phyloP scores from a whole-genome alignment of 2,888 invertebrate species.

The Hemicrepidius hirtus region DNA sequence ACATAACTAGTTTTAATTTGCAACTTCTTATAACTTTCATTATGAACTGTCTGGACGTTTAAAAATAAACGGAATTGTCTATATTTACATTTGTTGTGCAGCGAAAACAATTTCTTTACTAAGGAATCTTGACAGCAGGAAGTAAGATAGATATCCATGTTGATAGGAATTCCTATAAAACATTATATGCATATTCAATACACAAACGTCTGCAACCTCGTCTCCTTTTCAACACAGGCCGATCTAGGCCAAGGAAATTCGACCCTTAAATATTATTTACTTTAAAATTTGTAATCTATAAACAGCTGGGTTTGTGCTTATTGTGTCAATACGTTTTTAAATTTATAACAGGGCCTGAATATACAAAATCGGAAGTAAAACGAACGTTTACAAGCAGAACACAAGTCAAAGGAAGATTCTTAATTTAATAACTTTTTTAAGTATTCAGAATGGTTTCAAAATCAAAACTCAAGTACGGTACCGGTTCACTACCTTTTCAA shows the following conservation, averaged over 20 bases:
- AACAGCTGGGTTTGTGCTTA: background rate
- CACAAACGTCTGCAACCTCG: slow-evolving; percentile 2
- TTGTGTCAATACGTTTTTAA: background rate
- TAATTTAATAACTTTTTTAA: too few species aligned
- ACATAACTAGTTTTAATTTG: slow-evolving; percentile 40
- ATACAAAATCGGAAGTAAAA: background rate
- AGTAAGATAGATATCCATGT: slow-evolving; percentile 20
- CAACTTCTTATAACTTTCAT: slow-evolving; percentile 28
- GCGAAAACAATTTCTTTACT: background rate
- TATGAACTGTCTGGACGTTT: slow-evolving; percentile 31
- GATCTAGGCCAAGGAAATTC: background rate
- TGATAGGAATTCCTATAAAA: slow-evolving; percentile 26
- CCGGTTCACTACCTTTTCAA: too few species aligned
- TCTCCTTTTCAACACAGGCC: background rate
- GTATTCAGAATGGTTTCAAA: too few species aligned
- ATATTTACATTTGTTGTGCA: slow-evolving; percentile 20
- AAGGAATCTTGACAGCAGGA: slow-evolving; percentile 25
- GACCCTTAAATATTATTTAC: background rate
- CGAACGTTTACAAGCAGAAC: too few species aligned
- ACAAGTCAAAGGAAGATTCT: too few species aligned
- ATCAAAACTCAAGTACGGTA: too few species aligned
- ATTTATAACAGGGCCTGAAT: background rate
- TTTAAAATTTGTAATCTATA: background rate
- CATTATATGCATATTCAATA: slow-evolving; percentile 11
- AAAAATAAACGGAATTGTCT: slow-evolving; percentile 27